A percentile compares a stretch with the other conserved stretches of the same genome.
Evolutionary conservation across 1,140 invertebrate genomes (phyloP).

Genomic region (Microplitis demolitor): DNA sequence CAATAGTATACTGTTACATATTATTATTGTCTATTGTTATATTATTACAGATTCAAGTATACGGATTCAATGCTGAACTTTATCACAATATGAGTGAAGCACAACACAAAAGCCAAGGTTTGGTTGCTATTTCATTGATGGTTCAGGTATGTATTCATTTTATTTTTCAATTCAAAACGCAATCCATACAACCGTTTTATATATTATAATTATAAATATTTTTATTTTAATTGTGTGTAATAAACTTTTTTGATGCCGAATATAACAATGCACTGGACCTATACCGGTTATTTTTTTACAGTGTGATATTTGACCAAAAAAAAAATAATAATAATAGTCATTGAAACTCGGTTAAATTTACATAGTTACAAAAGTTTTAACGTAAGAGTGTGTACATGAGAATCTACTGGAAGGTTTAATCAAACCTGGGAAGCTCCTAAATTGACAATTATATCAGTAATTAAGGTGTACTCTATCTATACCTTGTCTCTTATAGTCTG

Average conservation of each 20-base stretch:
- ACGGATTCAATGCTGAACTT: constrained; percentile 95
- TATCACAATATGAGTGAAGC: constrained; percentile 96
- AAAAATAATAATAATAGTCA: too few species aligned
- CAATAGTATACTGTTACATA: neutral
- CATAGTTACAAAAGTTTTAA: too few species aligned
- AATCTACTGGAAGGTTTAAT: neutral
- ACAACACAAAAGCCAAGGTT: constrained; percentile 88
- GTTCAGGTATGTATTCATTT: constrained; percentile 74
- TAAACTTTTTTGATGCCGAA: too few species aligned
- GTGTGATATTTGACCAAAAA: too few species aligned
- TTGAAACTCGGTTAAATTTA: too few species aligned
- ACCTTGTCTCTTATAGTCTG: neutral
- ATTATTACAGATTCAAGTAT: constrained; percentile 83
- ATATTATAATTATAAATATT: too few species aligned
- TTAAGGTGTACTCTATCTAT: neutral
- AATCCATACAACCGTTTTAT: too few species aligned
- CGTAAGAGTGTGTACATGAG: too few species aligned
- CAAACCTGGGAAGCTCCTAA: neutral
- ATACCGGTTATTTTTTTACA: too few species aligned
- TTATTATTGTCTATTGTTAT: constrained; percentile 47
- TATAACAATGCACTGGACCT: too few species aligned
- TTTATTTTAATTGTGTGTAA: too few species aligned
- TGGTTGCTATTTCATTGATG: constrained; percentile 91
- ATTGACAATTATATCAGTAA: constrained; percentile 5
- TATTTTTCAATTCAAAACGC: neutral